Conservation (phyloP, 2,888 invertebrate species). For the Caenorhabditis zanzibari region DNA sequence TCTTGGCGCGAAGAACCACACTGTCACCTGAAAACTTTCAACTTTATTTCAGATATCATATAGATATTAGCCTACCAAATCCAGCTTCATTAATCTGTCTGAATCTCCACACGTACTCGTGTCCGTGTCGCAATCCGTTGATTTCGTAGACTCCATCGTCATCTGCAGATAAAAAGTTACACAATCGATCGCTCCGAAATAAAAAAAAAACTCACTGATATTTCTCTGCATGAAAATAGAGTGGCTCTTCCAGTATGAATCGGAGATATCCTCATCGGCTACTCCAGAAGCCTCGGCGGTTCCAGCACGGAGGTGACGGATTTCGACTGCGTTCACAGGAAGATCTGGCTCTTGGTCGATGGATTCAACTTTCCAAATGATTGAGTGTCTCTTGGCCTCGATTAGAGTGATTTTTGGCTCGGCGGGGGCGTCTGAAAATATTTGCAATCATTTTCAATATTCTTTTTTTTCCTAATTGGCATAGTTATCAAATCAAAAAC, state of each 20-base stretch:
- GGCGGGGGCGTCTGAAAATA: constrained; percentile 75
- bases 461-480: too few relatives aligned
- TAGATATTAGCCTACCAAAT: constrained; percentile 63
- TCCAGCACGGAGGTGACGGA: constrained; percentile 53
- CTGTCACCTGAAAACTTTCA: constrained; percentile 52
- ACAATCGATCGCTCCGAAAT: not conserved
- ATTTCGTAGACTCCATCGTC: constrained; percentile 74
- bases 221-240: constrained; percentile 44
- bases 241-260: constrained; percentile 56
- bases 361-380: constrained; percentile 75
- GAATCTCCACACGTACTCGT: constrained; percentile 80
- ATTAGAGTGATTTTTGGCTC: constrained; percentile 76
- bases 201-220: constrained; percentile 37
- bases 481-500: too few relatives aligned
- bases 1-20: constrained; percentile 61
- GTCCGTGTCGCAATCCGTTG: constrained; percentile 75
- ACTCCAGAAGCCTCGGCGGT: constrained; percentile 49
- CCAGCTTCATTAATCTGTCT: constrained; percentile 79
- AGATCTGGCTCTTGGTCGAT: constrained; percentile 65
- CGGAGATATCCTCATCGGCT: constrained; percentile 53
- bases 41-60: not conserved
- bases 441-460: not conserved
- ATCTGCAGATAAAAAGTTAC: constrained; percentile 36
- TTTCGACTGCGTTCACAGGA: constrained; percentile 56
- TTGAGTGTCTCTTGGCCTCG: constrained; percentile 70